Conservation (phyloP, 2,113 vertebrate species). For the Tympanuchus pallidicinctus region DNA sequence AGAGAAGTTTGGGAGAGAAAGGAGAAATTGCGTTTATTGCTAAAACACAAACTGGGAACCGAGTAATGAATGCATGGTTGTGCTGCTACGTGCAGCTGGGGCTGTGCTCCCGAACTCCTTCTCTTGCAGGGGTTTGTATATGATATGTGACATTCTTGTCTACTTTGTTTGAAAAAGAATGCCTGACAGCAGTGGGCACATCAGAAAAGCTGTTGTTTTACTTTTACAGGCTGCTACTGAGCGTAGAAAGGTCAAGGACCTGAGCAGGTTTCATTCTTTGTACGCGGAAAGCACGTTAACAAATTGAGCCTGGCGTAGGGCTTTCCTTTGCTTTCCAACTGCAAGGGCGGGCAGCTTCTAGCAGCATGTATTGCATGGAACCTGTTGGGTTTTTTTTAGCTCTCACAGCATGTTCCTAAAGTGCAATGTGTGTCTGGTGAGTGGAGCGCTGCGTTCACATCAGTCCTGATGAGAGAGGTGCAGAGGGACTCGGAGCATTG, state of each 20-base stretch:
- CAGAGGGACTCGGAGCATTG: too few species aligned
- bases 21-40: neutral
- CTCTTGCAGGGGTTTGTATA: rapidly evolving
- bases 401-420: neutral
- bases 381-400: neutral
- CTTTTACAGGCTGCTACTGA: neutral
- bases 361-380: rapidly evolving
- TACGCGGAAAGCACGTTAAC: slow-evolving; percentile 50
- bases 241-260: slow-evolving; percentile 32
- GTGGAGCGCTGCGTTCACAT: neutral
- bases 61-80: too few species aligned
- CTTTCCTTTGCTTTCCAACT: neutral
- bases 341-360: neutral
- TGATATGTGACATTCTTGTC: neutral
- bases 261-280: slow-evolving; percentile 46
- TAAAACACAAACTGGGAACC: neutral
- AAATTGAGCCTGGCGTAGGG: slow-evolving; percentile 38
- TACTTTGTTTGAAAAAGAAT: neutral
- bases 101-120: rapidly evolving
- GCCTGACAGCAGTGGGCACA: rapidly evolving
- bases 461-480: too few species aligned
- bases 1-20: neutral
- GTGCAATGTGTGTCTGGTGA: neutral
- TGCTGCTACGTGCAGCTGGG: rapidly evolving
- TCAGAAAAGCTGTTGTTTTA: neutral